These are phyloP conservation scores for Triops longicaudatus DNA, from an alignment of 1,140 invertebrate genomes.

Conservation along the genomic window DNA sequence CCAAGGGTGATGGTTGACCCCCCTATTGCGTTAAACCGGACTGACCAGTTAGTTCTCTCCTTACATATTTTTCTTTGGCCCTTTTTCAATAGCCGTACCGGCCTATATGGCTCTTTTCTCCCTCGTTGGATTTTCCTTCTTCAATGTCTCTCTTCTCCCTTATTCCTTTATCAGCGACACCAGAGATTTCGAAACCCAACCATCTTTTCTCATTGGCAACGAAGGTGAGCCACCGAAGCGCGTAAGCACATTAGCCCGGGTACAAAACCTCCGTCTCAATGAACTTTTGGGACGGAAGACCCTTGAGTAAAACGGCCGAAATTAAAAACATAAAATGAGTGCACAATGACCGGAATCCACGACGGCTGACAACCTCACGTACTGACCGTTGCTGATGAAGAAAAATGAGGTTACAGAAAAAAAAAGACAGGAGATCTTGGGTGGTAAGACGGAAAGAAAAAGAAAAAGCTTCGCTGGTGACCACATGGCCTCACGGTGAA, in stretches of 20 bases:
- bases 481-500: conserved; percentile 13
- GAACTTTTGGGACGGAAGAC: neutral
- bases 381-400: conserved; percentile 7
- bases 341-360: neutral
- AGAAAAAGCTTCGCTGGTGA: neutral
- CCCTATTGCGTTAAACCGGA: conserved; percentile 14
- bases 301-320: neutral
- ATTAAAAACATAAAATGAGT: neutral
- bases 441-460: neutral
- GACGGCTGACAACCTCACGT: conserved; percentile 5
- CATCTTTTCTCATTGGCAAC: neutral
- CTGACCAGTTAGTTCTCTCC: neutral
- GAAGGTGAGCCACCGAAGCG: neutral
- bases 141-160: neutral
- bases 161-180: neutral
- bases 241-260: neutral
- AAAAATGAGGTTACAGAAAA: conserved; percentile 3
- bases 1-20: neutral
- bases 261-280: neutral
- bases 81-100: neutral
- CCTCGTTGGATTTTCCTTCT: neutral
- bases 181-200: neutral
- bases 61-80: neutral
- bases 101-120: neutral
- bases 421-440: neutral